Evolutionary conservation across 1,140 invertebrate species (phyloP).

Genomic region (Trichonephila clavipes): DNA sequence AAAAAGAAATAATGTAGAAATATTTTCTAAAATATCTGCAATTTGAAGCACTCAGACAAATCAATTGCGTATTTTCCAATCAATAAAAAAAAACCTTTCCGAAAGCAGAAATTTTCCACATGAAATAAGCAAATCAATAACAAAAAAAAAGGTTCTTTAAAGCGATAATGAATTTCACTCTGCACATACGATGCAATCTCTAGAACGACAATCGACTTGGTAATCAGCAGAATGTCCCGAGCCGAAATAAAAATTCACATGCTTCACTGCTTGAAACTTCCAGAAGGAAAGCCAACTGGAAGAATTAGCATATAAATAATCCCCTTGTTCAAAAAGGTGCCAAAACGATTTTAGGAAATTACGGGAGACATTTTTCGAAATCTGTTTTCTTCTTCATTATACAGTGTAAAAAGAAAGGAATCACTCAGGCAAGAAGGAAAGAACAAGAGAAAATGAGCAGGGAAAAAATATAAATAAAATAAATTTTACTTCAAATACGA

Average conservation of each 20-base stretch:
- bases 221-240: constrained; percentile 27
- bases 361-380: constrained; percentile 48
- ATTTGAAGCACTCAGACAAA: not conserved
- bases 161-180: not conserved
- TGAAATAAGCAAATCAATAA: constrained; percentile 30
- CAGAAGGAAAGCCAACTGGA: constrained; percentile 3
- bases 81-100: not conserved
- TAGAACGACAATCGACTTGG: not conserved
- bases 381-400: constrained; percentile 46
- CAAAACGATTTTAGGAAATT: constrained; percentile 41
- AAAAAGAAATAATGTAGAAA: no score
- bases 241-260: constrained; percentile 30
- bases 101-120: not conserved
- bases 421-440: not conserved
- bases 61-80: not conserved
- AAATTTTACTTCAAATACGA: not conserved
- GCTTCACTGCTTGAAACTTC: constrained; percentile 46
- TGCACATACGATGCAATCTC: not conserved
- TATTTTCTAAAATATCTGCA: no score
- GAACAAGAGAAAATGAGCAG: not conserved
- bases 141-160: not conserved
- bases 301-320: constrained; percentile 63
- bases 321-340: constrained; percentile 27
- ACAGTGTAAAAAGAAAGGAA: not conserved
- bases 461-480: not conserved